Percentiles rank a stretch among this genome's conserved stretches.
These are phyloP conservation scores for Scaptomyza montana DNA, from an alignment of 1,140 invertebrate genomes.

Conservation along the genomic window DNA sequence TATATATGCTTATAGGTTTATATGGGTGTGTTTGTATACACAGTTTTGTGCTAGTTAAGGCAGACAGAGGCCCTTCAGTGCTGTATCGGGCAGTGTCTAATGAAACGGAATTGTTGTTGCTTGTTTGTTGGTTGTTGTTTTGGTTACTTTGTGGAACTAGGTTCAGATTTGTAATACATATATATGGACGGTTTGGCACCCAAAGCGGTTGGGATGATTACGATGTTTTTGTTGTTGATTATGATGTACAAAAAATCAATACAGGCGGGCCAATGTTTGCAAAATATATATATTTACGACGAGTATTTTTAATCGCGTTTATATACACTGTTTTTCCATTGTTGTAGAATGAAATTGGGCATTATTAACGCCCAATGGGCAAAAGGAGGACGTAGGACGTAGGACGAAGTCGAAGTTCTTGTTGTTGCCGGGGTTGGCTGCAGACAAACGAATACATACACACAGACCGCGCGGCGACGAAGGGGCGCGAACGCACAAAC, in stretches of 20 bases:
- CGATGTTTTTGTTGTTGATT: conserved; percentile 12
- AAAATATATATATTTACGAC: conserved; percentile 27
- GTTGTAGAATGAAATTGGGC: conserved; percentile 14
- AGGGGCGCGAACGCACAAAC: conserved; percentile 15
- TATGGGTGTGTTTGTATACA: conserved; percentile 14
- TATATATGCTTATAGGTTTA: background rate
- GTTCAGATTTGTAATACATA: conserved; percentile 30
- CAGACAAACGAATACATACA: conserved; percentile 59
- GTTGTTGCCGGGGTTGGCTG: conserved; percentile 43
- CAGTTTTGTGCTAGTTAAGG: conserved; percentile 53
- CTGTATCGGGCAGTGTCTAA: conserved; percentile 52
- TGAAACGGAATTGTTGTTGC: conserved; percentile 70
- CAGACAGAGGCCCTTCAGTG: conserved; percentile 44
- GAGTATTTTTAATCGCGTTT: conserved; percentile 49
- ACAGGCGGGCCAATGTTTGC: conserved; percentile 27
- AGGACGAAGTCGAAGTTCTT: too few relatives aligned
- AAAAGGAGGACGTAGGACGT: conserved; percentile 8
- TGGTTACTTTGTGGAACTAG: conserved; percentile 33
- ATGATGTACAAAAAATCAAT: conserved; percentile 50
- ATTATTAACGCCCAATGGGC: conserved; percentile 40
- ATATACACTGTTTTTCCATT: conserved; percentile 4
- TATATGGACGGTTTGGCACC: conserved; percentile 72
- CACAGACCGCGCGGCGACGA: conserved; percentile 35
- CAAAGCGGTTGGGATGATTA: conserved; percentile 38
- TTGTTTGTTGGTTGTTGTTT: conserved; percentile 29